Evolutionary conservation across 2,888 invertebrate genomes (phyloP).

Genomic region (Stomorhina lunata): DNA sequence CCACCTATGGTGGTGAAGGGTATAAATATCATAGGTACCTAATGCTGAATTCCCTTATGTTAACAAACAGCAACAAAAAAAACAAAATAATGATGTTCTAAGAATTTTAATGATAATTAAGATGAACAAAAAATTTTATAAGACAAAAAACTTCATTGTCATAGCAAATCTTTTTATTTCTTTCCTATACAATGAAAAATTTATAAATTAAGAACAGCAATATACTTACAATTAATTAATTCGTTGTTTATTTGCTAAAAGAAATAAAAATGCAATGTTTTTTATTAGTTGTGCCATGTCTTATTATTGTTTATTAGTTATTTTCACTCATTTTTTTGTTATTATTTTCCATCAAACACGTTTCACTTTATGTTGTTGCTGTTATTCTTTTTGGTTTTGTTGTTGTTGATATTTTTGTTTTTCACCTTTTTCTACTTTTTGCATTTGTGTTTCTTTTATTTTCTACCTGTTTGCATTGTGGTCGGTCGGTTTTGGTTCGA

Average conservation of each 20-base stretch:
- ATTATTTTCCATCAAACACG: constrained; percentile 35
- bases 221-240: constrained; percentile 17
- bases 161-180: too few relatives aligned
- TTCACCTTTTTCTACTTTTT: constrained; percentile 58
- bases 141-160: too few relatives aligned
- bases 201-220: neutral
- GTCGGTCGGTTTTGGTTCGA: neutral
- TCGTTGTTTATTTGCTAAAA: constrained; percentile 3
- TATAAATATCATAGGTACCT: too few relatives aligned
- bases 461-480: constrained; percentile 61
- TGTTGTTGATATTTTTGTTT: too few relatives aligned
- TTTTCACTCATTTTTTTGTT: constrained; percentile 13
- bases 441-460: constrained; percentile 50
- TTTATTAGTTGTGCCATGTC: neutral
- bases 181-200: neutral
- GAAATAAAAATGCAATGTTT: neutral
- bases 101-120: too few relatives aligned
- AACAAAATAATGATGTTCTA: too few relatives aligned
- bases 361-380: constrained; percentile 46
- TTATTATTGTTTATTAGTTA: neutral
- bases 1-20: too few relatives aligned
- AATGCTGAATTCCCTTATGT: too few relatives aligned
- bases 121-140: too few relatives aligned
- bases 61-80: too few relatives aligned
- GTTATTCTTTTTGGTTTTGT: constrained; percentile 56